Evolutionary conservation across 2,888 invertebrate genomes (phyloP), one percentile per base, ranked within the genome.

Genomic region (Clusia tigrina): DNA sequence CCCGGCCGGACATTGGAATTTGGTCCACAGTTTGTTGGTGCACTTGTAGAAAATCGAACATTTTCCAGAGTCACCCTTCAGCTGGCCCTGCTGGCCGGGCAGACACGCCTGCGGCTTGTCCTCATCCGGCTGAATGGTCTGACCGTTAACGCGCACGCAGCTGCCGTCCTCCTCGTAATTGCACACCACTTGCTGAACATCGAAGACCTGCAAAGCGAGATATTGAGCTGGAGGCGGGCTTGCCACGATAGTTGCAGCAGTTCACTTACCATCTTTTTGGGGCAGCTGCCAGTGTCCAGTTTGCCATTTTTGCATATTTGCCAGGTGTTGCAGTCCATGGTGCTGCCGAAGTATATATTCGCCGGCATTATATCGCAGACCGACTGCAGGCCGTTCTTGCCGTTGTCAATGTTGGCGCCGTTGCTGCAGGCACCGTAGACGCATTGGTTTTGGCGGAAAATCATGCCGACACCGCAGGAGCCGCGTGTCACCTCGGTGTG

Each of bases 341-440:
- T 61, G 51, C 66, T 69, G 2, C 70, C 76, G 64, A 76, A 75
- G 57, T 52, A 75, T 20, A 52, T 1, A 18, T 58, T 57, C 20
- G 22, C 58, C 24, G 63, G 70, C 61, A 76, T 56, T 22, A 74
- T 58, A 0, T 66, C 24, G n/a, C 76, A 76, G 0, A 69, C 51
- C 10, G 46, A 48, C 20, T n/a, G n/a, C 1, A 23, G 20, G 15
- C 26, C 38, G 17, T n/a, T n/a, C 1, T 24, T 46, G 2, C 58
- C 22, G 51, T 73, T 72, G 12, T 20, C 32, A 10, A 54, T 32
- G 53, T 74, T 74, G 15, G 42, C 10, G 25, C 73, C 73, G 56
- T 70, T 64, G 15, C 62, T 6, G 26, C 73, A 75, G 12, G 46
- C 1, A 0, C 23, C 38, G 3, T 54, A 25, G 1, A 24, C 15